These are phyloP conservation scores for Laticauda colubrina DNA, from an alignment of 2,113 vertebrate species.

Conservation along the genomic window DNA sequence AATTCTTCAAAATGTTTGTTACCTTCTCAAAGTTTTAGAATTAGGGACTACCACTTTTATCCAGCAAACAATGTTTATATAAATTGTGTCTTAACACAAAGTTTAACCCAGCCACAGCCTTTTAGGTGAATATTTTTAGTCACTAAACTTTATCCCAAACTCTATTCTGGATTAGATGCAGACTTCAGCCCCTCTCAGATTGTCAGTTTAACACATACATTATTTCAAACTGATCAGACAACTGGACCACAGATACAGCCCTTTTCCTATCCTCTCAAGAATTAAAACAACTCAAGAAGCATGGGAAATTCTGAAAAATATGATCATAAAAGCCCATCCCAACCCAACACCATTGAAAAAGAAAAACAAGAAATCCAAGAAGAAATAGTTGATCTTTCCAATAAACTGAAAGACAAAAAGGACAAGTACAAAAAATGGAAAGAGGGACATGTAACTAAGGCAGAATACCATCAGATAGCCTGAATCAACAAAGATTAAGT, in stretches of 20 bases:
- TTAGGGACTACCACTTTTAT: neutral
- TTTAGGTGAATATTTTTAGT: neutral
- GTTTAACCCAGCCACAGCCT: neutral
- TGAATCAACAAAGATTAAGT: too few relatives aligned
- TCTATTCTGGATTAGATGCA: neutral
- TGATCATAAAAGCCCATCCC: neutral
- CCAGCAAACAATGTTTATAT: neutral
- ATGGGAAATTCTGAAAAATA: neutral
- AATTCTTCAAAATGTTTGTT: neutral
- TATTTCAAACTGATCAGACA: neutral
- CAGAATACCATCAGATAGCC: neutral
- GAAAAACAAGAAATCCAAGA: neutral
- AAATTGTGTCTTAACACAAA: neutral
- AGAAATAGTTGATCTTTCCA: neutral
- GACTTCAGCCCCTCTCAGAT: neutral
- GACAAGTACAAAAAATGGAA: neutral
- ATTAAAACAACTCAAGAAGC: neutral
- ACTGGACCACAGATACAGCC: neutral
- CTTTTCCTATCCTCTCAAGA: neutral
- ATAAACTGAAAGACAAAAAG: neutral
- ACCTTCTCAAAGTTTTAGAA: neutral
- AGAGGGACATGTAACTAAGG: neutral
- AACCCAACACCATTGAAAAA: neutral
- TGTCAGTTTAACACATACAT: neutral
- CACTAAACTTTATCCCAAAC: conserved; percentile 8